Percentiles rank a stretch among this genome's conserved stretches.
These are phyloP conservation scores for Strix uralensis DNA, from an alignment of 2,113 vertebrate genomes.

Conservation along the genomic window DNA sequence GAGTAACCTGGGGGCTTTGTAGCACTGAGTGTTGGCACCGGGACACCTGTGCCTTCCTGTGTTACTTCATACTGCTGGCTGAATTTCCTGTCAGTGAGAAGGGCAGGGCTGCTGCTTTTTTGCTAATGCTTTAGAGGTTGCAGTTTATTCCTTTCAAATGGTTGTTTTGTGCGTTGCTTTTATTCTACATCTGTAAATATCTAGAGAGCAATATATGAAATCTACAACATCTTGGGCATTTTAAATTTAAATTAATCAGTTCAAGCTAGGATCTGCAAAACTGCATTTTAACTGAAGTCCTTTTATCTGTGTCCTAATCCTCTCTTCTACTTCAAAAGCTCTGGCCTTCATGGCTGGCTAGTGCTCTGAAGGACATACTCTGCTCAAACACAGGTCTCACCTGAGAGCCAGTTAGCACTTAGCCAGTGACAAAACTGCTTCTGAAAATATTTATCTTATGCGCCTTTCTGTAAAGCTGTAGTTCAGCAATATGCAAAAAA, in stretches of 20 bases:
- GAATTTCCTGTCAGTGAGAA: not conserved
- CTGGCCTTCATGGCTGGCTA: not conserved
- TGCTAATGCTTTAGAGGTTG: not conserved
- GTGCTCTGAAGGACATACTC: not conserved
- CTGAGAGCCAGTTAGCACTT: not conserved
- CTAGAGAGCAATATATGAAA: not conserved
- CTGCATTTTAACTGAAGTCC: not conserved
- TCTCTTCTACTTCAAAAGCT: not conserved
- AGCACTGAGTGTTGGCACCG: fast-evolving
- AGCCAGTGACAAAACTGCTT: not conserved
- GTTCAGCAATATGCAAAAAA: not conserved
- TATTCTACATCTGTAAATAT: not conserved
- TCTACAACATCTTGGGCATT: not conserved
- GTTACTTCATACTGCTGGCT: not conserved
- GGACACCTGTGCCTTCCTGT: not conserved
- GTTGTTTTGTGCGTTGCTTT: not conserved
- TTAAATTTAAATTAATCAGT: not conserved
- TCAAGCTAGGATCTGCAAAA: not conserved
- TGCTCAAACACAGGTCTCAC: not conserved
- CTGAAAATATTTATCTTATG: not conserved
- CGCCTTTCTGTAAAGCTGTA: not conserved
- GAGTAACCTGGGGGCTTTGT: not conserved
- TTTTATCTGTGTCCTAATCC: not conserved
- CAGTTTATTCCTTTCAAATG: not conserved
- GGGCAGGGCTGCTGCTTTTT: not conserved